A percentile compares a stretch with the other conserved stretches of the same genome.
phyloP scores from a whole-genome alignment of 2,888 invertebrate species.

The Trilocha varians region DNA sequence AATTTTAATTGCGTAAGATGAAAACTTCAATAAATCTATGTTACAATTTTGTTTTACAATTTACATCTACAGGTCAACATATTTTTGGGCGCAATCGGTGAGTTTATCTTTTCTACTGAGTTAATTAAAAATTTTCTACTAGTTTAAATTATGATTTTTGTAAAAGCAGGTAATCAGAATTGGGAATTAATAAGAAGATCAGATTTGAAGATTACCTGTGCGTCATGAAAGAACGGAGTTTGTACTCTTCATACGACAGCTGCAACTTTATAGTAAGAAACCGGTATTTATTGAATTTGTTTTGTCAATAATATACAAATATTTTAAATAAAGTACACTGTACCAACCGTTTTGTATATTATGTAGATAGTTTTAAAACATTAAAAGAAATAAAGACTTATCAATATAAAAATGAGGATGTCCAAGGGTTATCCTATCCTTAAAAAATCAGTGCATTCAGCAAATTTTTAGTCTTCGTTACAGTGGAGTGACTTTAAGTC shows the following conservation, averaged over 20 bases:
- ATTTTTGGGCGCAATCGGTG: constrained; percentile 35
- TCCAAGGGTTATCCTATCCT: constrained; percentile 38
- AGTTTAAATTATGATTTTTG: constrained; percentile 27
- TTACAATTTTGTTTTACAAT: constrained; percentile 34
- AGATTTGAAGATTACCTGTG: not conserved
- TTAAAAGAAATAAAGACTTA: constrained; percentile 20
- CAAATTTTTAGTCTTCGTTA: constrained; percentile 11
- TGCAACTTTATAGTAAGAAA: constrained; percentile 63
- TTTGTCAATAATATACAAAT: constrained; percentile 60
- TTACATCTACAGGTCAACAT: constrained; percentile 39
- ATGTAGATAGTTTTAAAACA: constrained; percentile 23
- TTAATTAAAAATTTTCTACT: constrained; percentile 25
- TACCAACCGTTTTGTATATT: constrained; percentile 30
- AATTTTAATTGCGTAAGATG: constrained; percentile 51
- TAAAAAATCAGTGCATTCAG: constrained; percentile 15
- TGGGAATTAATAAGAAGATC: constrained; percentile 10
- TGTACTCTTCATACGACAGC: constrained; percentile 19
- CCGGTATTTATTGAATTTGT: constrained; percentile 65
- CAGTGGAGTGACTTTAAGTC: not conserved
- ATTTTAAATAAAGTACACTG: constrained; percentile 38
- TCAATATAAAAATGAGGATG: constrained; percentile 17
- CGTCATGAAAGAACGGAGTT: not conserved
- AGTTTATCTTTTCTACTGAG: constrained; percentile 46
- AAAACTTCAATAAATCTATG: constrained; percentile 54
- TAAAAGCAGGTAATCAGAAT: constrained; percentile 46